A percentile compares a stretch with the other conserved stretches of the same genome.
These are phyloP conservation scores for Cynopterus sphinx DNA, from an alignment of 2,797 vertebrate species.

Conservation along the genomic window DNA sequence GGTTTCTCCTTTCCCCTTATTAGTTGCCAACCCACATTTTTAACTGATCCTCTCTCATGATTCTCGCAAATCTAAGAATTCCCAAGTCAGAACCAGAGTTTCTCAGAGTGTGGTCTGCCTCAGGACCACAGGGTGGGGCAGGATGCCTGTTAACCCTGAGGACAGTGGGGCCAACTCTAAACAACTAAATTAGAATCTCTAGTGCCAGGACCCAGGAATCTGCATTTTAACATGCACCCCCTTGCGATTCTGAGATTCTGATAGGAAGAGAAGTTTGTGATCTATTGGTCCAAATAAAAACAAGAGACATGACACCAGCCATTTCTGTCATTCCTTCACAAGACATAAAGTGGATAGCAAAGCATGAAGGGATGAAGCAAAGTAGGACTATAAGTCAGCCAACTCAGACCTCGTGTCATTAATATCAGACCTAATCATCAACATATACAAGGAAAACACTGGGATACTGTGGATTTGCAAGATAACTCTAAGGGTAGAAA, in stretches of 20 bases:
- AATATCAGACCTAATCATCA: neutral
- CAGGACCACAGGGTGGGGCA: fast-evolving
- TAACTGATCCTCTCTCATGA: neutral
- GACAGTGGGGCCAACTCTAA: neutral
- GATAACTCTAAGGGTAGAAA: neutral
- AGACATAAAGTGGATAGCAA: neutral
- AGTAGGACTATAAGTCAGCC: neutral
- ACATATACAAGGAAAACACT: neutral
- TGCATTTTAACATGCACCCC: neutral
- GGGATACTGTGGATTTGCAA: neutral
- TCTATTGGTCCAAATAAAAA: neutral
- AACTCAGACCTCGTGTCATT: neutral
- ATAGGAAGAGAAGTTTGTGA: neutral
- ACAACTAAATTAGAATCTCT: neutral
- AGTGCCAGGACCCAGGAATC: neutral
- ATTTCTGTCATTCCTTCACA: neutral
- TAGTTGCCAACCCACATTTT: neutral
- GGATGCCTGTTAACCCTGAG: neutral
- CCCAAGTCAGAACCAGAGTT: neutral
- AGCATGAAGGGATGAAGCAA: neutral
- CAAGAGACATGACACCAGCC: neutral
- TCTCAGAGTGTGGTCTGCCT: neutral
- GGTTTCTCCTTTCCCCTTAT: neutral
- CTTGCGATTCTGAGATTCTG: neutral
- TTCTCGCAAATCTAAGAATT: neutral